Conservation (phyloP, 2,113 vertebrate species). For the Brachyistius frenatus region DNA sequence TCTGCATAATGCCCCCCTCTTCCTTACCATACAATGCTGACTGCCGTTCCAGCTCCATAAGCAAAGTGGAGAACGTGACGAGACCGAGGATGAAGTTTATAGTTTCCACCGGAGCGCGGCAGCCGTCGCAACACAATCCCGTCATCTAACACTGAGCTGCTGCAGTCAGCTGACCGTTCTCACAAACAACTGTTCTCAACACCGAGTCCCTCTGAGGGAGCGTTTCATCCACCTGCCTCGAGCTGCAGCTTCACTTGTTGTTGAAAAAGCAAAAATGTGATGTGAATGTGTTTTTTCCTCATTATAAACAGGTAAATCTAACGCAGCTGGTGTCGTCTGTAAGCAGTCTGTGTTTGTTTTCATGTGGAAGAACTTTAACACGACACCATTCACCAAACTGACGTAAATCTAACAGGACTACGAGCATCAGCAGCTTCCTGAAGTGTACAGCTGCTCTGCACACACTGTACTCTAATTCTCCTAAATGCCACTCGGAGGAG, state of each 20-base stretch:
- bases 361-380: conserved; percentile 37
- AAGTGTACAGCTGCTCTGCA: conserved; percentile 17
- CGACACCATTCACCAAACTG: conserved; percentile 29
- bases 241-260: neutral
- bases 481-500: conserved; percentile 28
- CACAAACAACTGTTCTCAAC: conserved; percentile 49
- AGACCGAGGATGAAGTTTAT: conserved; percentile 41
- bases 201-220: conserved; percentile 14
- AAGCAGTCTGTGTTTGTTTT: conserved; percentile 46
- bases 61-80: conserved; percentile 37
- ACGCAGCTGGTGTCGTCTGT: conserved; percentile 37
- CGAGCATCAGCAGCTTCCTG: conserved; percentile 34
- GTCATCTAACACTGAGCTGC: conserved; percentile 45
- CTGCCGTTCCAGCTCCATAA: conserved; percentile 53
- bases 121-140: conserved; percentile 7
- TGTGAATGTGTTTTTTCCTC: neutral
- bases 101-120: conserved; percentile 37
- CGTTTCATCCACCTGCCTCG: conserved; percentile 27
- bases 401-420: conserved; percentile 35
- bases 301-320: conserved; percentile 34
- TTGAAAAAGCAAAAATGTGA: conserved; percentile 31
- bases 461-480: conserved; percentile 17
- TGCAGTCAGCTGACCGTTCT: conserved; percentile 53
- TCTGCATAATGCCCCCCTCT: conserved; percentile 41
- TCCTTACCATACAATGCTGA: conserved; percentile 38